Evolutionary conservation across 2,888 invertebrate genomes (phyloP).

Genomic region (Melanotus villosus): DNA sequence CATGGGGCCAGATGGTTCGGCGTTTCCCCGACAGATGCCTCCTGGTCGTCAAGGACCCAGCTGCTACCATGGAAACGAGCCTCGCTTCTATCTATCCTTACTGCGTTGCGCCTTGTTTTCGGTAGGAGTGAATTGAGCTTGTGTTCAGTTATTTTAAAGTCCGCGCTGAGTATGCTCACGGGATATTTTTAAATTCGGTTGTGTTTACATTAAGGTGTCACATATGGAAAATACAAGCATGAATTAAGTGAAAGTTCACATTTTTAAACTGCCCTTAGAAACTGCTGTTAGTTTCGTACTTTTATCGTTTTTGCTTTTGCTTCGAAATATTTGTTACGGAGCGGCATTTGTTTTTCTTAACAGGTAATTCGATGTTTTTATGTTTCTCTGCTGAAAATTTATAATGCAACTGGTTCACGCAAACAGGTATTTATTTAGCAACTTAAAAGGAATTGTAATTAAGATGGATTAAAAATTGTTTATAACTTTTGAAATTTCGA

Average conservation of each 20-base stretch:
- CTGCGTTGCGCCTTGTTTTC: slow-evolving; percentile 14
- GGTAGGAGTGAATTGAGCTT: slow-evolving; percentile 1
- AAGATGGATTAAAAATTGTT: too few species aligned
- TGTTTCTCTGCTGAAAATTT: too few species aligned
- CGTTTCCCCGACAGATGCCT: slow-evolving; percentile 14
- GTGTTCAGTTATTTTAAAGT: slow-evolving; percentile 24
- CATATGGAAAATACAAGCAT: slow-evolving; percentile 21
- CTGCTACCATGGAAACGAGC: slow-evolving; percentile 18
- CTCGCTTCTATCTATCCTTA: slow-evolving; percentile 12
- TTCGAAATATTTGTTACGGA: not conserved
- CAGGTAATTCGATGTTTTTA: too few species aligned
- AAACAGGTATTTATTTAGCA: too few species aligned
- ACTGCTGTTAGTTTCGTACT: not conserved
- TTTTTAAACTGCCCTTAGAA: not conserved
- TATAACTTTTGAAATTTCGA: not conserved
- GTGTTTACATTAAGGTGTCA: slow-evolving; percentile 26
- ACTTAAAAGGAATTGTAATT: too few species aligned
- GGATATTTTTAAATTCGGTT: slow-evolving; percentile 25
- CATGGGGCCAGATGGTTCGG: not conserved
- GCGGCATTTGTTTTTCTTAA: too few species aligned
- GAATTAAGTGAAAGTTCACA: slow-evolving; percentile 15
- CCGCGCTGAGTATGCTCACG: slow-evolving; percentile 11
- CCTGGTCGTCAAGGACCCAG: slow-evolving; percentile 19
- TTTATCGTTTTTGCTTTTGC: not conserved
- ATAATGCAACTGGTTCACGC: too few species aligned